Percentiles rank a stretch among this genome's conserved stretches.
These are phyloP conservation scores for Aurelia sp. DNA, from an alignment of 30 jellyfish, hydroid and myxozoan genomes.

Conservation along the genomic window DNA sequence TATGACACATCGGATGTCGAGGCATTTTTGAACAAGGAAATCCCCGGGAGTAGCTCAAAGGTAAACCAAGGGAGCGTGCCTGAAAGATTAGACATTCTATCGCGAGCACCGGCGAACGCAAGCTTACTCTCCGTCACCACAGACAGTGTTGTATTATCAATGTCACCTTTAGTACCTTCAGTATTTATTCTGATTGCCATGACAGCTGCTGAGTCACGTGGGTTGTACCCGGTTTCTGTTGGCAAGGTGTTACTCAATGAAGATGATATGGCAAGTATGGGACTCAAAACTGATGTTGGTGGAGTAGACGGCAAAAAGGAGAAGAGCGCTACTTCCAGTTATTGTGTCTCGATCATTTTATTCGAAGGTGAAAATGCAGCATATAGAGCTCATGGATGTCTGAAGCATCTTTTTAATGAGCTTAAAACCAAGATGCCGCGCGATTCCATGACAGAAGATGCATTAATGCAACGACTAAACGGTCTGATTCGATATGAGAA, in stretches of 20 bases:
- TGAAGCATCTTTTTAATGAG: constrained; percentile 17
- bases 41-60: background rate
- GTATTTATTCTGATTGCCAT: constrained; percentile 50
- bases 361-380: constrained; percentile 77
- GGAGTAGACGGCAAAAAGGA: constrained; percentile 8
- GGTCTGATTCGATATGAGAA: constrained; percentile 38
- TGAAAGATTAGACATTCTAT: constrained; percentile 31
- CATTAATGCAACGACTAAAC: constrained; percentile 21
- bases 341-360: constrained; percentile 52
- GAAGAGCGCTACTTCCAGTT: constrained; percentile 12
- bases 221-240: constrained; percentile 56
- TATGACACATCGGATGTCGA: constrained; percentile 40
- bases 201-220: constrained; percentile 61
- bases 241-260: constrained; percentile 46
- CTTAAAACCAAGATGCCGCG: constrained; percentile 45
- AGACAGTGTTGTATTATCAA: constrained; percentile 39
- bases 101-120: constrained; percentile 42
- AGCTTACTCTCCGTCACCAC: constrained; percentile 29
- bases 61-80: constrained; percentile 28
- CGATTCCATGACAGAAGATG: constrained; percentile 54
- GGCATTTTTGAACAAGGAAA: background rate
- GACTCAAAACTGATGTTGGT: constrained; percentile 9
- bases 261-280: constrained; percentile 43
- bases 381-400: constrained; percentile 47
- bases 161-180: constrained; percentile 63